Evolutionary conservation across 2,113 vertebrate species (phyloP), one percentile per base, ranked within the genome.

Genomic region (Sciurus niger): DNA sequence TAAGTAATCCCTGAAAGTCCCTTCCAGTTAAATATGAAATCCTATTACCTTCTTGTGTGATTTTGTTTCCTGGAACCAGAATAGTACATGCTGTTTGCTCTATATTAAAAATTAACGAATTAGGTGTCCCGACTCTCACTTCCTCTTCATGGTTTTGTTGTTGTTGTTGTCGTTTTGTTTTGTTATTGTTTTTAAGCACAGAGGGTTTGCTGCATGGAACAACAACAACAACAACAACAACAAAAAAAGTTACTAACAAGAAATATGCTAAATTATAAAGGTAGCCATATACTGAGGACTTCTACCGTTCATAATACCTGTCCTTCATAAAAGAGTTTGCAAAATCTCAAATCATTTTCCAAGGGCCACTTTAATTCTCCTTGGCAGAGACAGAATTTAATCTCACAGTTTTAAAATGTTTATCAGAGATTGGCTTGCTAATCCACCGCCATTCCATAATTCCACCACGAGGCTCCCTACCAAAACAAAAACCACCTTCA

Each of bases 301-400:
- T 40, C 28, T n/a, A 18, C 2, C 82, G 25, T 65, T 84, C 8
- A 25, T 43, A 37, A 48, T 67, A 65, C 5, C 43, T 92, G 25
- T 55, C 22, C 51, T 86, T 87, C 16, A 34, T 74, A 43, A 86
- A 82, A 76, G 17, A 83, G 30, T 87, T 94, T 74, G 48, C 34
- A 83, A 93, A 92, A 85, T 73, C 28, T 80, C 34, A 91, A 90
- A 55, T 53, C 65, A 87, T 72, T 55, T 89, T 74, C 51, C 34
- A 76, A 82, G 28, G 16, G 20, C 77, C 22, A 46, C 18, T 4
- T 65, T 88, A 78, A 74, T 78, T 88, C 86, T 91, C 30, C 55
- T 46, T 63, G 37, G 9, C 43, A 87, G 87, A 93, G 32, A 24
- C 10, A 95, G 74, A 93, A 92, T 92, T 87, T 51, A 79, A 80